phyloP scores from a whole-genome alignment of 2,113 vertebrate species.

The Ophiodon elongatus region DNA sequence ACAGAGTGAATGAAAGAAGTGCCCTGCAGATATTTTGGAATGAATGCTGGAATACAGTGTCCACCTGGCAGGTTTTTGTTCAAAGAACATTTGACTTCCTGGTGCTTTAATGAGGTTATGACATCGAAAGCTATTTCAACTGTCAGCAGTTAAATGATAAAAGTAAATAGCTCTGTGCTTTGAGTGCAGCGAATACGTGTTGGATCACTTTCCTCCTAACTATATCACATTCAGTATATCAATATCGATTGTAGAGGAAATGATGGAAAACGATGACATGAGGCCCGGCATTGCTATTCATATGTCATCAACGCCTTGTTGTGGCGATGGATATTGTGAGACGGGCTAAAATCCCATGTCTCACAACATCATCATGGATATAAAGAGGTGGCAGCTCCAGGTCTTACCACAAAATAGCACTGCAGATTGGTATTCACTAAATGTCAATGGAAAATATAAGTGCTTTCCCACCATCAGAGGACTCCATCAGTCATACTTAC shows the following conservation, averaged over 20 bases:
- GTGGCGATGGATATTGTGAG: constrained; percentile 24
- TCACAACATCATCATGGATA: constrained; percentile 31
- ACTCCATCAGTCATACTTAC: constrained; percentile 24
- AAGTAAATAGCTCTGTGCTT: constrained; percentile 49
- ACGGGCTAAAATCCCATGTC: constrained; percentile 35
- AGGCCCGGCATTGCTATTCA: constrained; percentile 42
- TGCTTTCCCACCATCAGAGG: constrained; percentile 43
- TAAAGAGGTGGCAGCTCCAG: constrained; percentile 36
- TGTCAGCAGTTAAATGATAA: constrained; percentile 63
- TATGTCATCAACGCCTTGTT: constrained; percentile 36
- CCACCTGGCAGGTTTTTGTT: constrained; percentile 52
- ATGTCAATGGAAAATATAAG: constrained; percentile 61
- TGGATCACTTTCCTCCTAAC: constrained; percentile 43
- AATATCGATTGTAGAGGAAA: constrained; percentile 58
- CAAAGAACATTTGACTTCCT: constrained; percentile 52
- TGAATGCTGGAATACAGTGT: constrained; percentile 28
- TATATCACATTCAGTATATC: constrained; percentile 61
- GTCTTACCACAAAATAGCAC: constrained; percentile 53
- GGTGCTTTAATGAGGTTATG: constrained; percentile 51
- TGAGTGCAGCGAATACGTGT: constrained; percentile 29
- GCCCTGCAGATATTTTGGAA: constrained; percentile 38
- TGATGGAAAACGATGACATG: constrained; percentile 41
- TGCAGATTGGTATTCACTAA: constrained; percentile 65
- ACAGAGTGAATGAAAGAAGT: constrained; percentile 49
- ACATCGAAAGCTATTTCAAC: constrained; percentile 52